Conservation (phyloP, 2,113 vertebrate species). For the Chitala chitala region DNA sequence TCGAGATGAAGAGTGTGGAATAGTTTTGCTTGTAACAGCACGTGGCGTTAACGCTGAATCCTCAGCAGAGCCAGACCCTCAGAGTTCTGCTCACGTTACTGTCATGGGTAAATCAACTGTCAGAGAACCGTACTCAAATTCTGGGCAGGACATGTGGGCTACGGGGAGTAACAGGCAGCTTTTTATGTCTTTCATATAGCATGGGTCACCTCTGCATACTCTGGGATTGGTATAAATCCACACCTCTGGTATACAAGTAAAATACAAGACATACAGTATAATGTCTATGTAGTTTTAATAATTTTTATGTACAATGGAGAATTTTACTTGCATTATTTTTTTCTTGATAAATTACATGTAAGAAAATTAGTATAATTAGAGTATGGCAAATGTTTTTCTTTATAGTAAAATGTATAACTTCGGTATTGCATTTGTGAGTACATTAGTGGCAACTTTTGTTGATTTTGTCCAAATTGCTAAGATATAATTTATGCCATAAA, state of each 20-base stretch:
- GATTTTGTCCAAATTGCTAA: background rate
- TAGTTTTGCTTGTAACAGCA: background rate
- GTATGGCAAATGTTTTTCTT: no score
- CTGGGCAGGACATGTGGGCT: background rate
- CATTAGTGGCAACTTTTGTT: no score
- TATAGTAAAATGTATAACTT: no score
- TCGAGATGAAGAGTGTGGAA: background rate
- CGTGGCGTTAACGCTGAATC: no score
- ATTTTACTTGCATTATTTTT: background rate
- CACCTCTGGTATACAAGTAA: conserved; percentile 10
- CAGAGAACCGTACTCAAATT: background rate
- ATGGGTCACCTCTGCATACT: background rate
- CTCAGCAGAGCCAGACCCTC: background rate
- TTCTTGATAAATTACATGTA: no score
- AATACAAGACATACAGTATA: background rate
- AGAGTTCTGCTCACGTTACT: background rate
- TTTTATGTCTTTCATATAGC: background rate
- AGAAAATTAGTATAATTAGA: no score
- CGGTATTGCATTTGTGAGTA: no score
- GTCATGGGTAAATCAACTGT: background rate
- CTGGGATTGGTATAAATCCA: background rate
- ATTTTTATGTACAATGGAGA: background rate
- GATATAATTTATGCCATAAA: background rate
- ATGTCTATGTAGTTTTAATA: background rate
- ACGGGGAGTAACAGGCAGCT: background rate